Evolutionary conservation across 2,113 vertebrate genomes (phyloP).

Genomic region (Hymenochirus boettgeri): DNA sequence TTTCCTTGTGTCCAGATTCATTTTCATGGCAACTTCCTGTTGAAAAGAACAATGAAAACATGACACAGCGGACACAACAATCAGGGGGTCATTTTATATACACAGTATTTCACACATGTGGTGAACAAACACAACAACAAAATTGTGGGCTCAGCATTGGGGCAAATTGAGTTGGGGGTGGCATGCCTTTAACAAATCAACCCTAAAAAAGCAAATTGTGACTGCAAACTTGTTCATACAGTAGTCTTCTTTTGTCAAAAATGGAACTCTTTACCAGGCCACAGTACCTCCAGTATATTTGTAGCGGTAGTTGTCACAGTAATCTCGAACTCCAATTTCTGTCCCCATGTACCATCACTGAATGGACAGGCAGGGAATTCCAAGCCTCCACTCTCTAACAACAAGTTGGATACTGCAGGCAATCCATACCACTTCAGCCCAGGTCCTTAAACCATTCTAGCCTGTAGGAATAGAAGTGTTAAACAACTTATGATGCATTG

Average conservation of each 20-base stretch:
- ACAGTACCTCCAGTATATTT: constrained; percentile 88
- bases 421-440: constrained; percentile 92
- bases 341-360: constrained; percentile 99
- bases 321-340: constrained; percentile 93
- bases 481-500: no score
- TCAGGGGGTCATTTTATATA: no score
- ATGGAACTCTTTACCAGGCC: constrained; percentile 36
- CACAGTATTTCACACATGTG: no score
- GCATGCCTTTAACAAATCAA: no score
- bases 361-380: constrained; percentile 93
- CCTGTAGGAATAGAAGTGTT: constrained; percentile 59
- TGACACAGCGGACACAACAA: no score
- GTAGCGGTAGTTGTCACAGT: constrained; percentile 92
- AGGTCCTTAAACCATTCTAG: constrained; percentile 91
- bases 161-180: no score
- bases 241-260: constrained; percentile 29
- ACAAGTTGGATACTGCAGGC: constrained; percentile 91
- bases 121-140: no score
- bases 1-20: constrained; percentile 91
- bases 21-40: constrained; percentile 88
- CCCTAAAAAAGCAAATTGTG: no score
- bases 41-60: no score
- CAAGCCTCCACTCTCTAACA: constrained; percentile 90
- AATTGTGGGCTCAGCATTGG: no score
- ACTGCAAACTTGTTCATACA: not conserved